Evolutionary conservation across 2,888 invertebrate genomes (phyloP).

Genomic region (Rhopalosiphum nymphaeae): DNA sequence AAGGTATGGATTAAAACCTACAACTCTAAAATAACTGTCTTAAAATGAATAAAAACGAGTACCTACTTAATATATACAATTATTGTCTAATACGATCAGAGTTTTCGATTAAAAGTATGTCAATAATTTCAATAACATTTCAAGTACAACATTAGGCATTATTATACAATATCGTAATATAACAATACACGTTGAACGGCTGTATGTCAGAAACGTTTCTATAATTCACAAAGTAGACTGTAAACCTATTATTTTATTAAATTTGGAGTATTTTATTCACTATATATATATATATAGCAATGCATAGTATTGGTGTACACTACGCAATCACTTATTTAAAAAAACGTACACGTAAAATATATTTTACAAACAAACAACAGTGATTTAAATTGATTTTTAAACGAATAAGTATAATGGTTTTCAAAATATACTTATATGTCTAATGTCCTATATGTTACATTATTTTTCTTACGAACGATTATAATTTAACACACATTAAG

Average conservation of each 20-base stretch:
- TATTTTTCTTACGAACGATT: not conserved
- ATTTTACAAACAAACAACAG: not conserved
- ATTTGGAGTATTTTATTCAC: not conserved
- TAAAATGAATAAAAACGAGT: constrained; percentile 3
- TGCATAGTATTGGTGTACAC: not conserved
- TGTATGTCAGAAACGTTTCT: not conserved
- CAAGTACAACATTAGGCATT: not conserved
- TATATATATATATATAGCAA: not conserved
- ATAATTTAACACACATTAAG: not conserved
- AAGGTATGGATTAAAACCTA: not conserved
- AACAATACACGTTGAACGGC: not conserved
- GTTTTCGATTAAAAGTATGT: not conserved
- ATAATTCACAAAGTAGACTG: not conserved
- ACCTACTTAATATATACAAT: not conserved
- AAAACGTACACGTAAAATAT: not conserved
- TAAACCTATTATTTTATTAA: not conserved
- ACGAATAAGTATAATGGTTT: not conserved
- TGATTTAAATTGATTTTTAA: not conserved
- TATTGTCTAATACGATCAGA: not conserved
- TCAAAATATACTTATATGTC: not conserved
- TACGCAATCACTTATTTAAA: not conserved
- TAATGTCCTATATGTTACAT: not conserved
- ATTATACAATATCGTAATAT: not conserved
- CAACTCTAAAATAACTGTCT: not conserved
- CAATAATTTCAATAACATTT: not conserved